These are phyloP conservation scores for Ascaphus truei DNA, from an alignment of 2,113 vertebrate species.

Conservation along the genomic window DNA sequence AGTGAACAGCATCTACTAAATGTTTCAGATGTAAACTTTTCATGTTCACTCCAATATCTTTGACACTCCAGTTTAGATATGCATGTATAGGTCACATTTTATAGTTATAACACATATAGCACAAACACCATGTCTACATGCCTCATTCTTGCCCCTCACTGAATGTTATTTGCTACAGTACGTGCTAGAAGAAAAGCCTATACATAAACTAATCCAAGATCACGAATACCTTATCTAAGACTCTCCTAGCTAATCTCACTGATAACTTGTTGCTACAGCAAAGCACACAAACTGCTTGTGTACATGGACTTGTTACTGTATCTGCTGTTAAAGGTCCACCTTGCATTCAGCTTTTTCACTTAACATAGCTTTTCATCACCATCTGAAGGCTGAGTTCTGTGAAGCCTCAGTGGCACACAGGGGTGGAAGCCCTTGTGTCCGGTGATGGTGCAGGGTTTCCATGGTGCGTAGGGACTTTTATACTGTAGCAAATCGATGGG, in stretches of 20 bases:
- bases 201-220: slow-evolving; percentile 24
- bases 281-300: slow-evolving; percentile 56
- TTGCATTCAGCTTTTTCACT: slow-evolving; percentile 45
- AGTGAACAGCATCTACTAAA: too few species aligned
- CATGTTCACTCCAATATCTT: too few species aligned
- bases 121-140: neutral
- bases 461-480: too few species aligned
- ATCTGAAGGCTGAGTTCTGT: slow-evolving; percentile 37
- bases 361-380: slow-evolving; percentile 62
- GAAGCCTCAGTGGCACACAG: slow-evolving; percentile 52
- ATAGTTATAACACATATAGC: neutral
- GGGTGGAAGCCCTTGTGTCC: too few species aligned
- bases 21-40: too few species aligned
- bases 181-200: slow-evolving; percentile 10
- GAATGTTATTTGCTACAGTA: slow-evolving; percentile 16
- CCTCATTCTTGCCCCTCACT: neutral
- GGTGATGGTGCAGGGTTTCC: too few species aligned
- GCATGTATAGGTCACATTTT: neutral
- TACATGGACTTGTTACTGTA: slow-evolving; percentile 37
- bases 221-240: slow-evolving; percentile 18
- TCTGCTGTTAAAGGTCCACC: slow-evolving; percentile 43
- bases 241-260: slow-evolving; percentile 4
- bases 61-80: too few species aligned
- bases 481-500: too few species aligned
- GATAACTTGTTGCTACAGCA: slow-evolving; percentile 72